A percentile compares a stretch with the other conserved stretches of the same genome.
Conservation (phyloP, 2,113 vertebrate species). For the Micronycteris hirsuta region DNA sequence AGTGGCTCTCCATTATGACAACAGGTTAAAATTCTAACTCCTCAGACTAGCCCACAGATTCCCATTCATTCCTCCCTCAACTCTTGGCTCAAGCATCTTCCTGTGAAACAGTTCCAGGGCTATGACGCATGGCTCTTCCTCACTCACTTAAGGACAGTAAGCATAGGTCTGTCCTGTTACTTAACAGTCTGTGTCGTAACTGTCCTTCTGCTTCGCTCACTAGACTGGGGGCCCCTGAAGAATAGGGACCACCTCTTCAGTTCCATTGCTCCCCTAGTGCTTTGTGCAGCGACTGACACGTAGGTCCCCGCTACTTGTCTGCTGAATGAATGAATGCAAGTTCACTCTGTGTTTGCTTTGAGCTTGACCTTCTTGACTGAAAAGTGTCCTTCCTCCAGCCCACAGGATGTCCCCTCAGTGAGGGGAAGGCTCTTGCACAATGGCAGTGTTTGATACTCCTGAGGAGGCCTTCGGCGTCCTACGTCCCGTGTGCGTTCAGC, state of each 20-base stretch:
- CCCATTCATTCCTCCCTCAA: background rate
- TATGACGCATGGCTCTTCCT: background rate
- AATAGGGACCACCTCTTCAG: background rate
- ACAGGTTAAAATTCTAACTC: background rate
- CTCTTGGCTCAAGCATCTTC: background rate
- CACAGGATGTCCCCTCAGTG: slow-evolving; percentile 54
- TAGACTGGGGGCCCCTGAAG: background rate
- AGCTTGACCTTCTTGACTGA: slow-evolving; percentile 32
- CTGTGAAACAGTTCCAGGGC: background rate
- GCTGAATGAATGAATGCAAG: background rate
- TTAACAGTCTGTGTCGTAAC: background rate
- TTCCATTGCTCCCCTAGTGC: background rate
- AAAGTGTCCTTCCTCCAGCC: background rate
- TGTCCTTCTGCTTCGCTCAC: background rate
- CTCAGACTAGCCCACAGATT: background rate
- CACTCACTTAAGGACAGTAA: background rate
- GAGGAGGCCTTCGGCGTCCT: slow-evolving; percentile 90
- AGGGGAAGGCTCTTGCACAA: slow-evolving; percentile 40
- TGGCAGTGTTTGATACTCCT: slow-evolving; percentile 89
- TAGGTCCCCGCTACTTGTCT: background rate
- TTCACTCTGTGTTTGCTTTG: slow-evolving; percentile 5
- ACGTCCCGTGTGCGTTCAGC: slow-evolving; percentile 90
- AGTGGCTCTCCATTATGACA: background rate
- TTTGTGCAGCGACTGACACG: background rate
- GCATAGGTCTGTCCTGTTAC: background rate